Evolutionary conservation across 53 echinoderm and acorn worm genomes (phyloP), one percentile per base, ranked within the genome.

Genomic region (Patiria pectinifera): DNA sequence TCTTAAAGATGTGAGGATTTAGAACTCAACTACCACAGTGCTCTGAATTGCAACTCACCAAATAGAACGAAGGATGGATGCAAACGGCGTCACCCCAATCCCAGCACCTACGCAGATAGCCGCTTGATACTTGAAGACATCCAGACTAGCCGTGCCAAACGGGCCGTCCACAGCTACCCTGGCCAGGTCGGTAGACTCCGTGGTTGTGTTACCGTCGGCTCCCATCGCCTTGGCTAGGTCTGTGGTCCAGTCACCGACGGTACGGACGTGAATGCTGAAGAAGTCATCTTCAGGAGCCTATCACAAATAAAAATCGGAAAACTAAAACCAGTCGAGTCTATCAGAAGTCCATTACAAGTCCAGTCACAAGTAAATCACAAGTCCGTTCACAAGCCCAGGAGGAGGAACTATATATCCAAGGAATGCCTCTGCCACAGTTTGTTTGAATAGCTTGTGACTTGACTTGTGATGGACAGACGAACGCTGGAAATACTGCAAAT

Each of bases 91-190:
- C 8, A 95, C 95, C 16, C 99, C 99, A 49, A 97, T 99, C 35
- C 99, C 99, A 18, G 99, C 99, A 0, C 97, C 99, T 15, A 99
- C 97, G 75, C 99, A 99, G 35, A 99, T 79, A 62, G 95, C 99
- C 59, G 85, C 95, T 74, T 96, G 89, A 62, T 99, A 99, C 83
- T 96, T 97, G 90, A 99, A 99, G 71, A 99, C 95, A 69, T 99
- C 99, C 12, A 96, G 91, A 94, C 99, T 99, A 43, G 99, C 96
- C 43, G 99, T 99, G 8, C 99, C 99, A 90, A 99, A 99, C 0
- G 99, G 99, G 48, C 97, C 96, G 69, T 99, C 99, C 77, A 99
- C 99, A 3, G 97, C 99, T 83, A 99, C 93, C 78, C 99, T 97
- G 83, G 96, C 92, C 5, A 96, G 90, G 3, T 91, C 71, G 2